Evolutionary conservation across 2,113 vertebrate genomes (phyloP), one percentile per base, ranked within the genome.

Genomic region (Canis aureus): DNA sequence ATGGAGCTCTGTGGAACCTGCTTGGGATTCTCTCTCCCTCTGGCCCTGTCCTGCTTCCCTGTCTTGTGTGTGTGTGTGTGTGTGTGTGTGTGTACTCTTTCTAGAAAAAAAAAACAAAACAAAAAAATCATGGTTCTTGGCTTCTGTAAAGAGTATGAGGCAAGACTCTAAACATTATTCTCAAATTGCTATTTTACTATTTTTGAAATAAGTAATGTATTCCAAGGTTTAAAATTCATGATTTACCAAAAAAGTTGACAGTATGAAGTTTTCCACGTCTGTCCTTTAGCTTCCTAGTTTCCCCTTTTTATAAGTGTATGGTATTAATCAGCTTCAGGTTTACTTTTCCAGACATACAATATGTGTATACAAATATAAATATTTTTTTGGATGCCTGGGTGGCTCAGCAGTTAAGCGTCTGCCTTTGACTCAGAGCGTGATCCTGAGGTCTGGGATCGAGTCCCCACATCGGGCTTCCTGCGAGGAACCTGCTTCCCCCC

Each of bases 311-410:
- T 11, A 88, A 20, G 35, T 73, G 20, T 55, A 5, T 91, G 43
- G 20, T 53, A 16, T 87, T 49, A 64, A 49, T 27, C 55, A 66
- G n/a, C 25, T 67, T 67, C 62, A 73, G 67, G 32, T 92, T 74
- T 74, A 94, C 57, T 87, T 82, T 91, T 82, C 82, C 29, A 69
- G 86, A 94, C 62, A 51, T 69, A 16, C 73, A 53, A 73, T 67
- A 55, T 76, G 9, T 89, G 23, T 81, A 43, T 13, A 64, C 66
- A 82, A 73, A 64, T 60, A 88, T 32, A 73, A 38, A 55, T 23
- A 53, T 38, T 89, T 80, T 88, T 23, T 29, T 8, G 43, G 43
- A 43, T 43, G 43, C 43, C 43, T 43, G 43, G 43, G 43, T 43
- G 43, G 43, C 43, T 43, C 43, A 43, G 43, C 43, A 43, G 43